These are phyloP conservation scores for Bovichtus diacanthus DNA, from an alignment of 2,797 vertebrate species.

Conservation along the genomic window DNA sequence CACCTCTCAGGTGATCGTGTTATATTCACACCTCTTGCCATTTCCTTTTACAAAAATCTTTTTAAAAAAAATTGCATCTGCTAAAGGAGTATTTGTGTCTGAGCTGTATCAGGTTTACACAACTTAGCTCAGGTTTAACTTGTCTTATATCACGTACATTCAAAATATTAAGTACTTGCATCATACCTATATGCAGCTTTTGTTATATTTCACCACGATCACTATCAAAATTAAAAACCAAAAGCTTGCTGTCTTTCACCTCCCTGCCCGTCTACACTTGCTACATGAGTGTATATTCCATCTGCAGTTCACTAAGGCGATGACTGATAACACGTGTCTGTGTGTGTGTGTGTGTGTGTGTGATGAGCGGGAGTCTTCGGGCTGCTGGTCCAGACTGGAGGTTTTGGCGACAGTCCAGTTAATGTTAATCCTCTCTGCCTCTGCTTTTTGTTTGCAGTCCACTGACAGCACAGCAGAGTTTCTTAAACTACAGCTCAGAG, in stretches of 20 bases:
- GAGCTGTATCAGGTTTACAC: background rate
- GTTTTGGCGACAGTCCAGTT: slow-evolving; percentile 58
- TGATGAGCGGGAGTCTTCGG: slow-evolving; percentile 59
- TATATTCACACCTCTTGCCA: slow-evolving; percentile 38
- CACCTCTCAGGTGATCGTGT: slow-evolving; percentile 61
- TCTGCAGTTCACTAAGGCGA: slow-evolving; percentile 21
- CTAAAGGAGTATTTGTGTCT: background rate
- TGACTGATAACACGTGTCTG: slow-evolving; percentile 56
- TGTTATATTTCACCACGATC: background rate
- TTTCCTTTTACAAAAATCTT: slow-evolving; percentile 7
- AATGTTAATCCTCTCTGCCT: slow-evolving; percentile 58
- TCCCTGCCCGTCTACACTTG: background rate
- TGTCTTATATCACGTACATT: background rate
- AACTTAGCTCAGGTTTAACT: slow-evolving; percentile 10
- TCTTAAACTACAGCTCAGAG: slow-evolving; percentile 19
- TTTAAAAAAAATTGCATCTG: slow-evolving; percentile 7
- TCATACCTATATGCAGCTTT: background rate
- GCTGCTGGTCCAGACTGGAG: slow-evolving; percentile 65
- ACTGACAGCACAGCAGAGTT: slow-evolving; percentile 36
- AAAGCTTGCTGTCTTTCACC: background rate
- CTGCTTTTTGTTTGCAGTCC: slow-evolving; percentile 68
- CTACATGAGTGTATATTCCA: slow-evolving; percentile 20
- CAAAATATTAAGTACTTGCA: background rate
- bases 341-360: slow-evolving; percentile 45
- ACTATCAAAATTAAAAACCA: background rate